phyloP scores from a whole-genome alignment of 2,888 invertebrate genomes.

The Helobdella robusta region DNA sequence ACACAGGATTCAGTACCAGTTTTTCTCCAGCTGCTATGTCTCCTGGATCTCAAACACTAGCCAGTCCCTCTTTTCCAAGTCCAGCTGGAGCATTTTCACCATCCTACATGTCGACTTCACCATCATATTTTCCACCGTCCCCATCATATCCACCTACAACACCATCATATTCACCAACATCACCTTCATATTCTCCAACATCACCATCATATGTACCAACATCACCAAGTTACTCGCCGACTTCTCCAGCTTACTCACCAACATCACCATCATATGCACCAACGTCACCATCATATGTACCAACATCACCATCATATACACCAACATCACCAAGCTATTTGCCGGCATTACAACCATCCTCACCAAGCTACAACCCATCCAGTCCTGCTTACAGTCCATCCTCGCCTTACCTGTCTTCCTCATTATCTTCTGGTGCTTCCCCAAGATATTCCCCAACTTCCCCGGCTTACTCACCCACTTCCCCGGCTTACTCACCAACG shows the following conservation, averaged over 20 bases:
- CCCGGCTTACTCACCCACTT: slow-evolving; percentile 52
- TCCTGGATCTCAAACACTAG: slow-evolving; percentile 52
- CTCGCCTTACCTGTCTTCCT: slow-evolving; percentile 47
- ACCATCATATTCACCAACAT: slow-evolving; percentile 59
- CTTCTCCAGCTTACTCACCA: neutral
- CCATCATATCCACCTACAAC: slow-evolving; percentile 52
- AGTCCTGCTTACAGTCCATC: slow-evolving; percentile 59
- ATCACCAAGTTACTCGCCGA: slow-evolving; percentile 39
- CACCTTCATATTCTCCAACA: slow-evolving; percentile 53
- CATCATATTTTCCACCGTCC: slow-evolving; percentile 62
- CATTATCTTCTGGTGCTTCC: neutral
- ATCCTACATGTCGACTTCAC: slow-evolving; percentile 57
- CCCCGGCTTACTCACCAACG: slow-evolving; percentile 48
- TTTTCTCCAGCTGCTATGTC: slow-evolving; percentile 56
- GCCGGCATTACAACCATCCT: too few relatives aligned
- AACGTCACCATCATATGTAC: slow-evolving; percentile 43
- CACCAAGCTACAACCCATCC: slow-evolving; percentile 42
- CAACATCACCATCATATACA: too few relatives aligned
- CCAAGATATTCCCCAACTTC: slow-evolving; percentile 61
- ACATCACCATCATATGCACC: slow-evolving; percentile 39
- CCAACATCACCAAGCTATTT: too few relatives aligned
- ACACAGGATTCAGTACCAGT: slow-evolving; percentile 59
- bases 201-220: slow-evolving; percentile 51
- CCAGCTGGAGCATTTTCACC: slow-evolving; percentile 60
- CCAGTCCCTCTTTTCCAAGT: slow-evolving; percentile 57